Base-by-base conservation (phyloP, 2,113 vertebrate species). In the Spea bombifrons region DNA sequence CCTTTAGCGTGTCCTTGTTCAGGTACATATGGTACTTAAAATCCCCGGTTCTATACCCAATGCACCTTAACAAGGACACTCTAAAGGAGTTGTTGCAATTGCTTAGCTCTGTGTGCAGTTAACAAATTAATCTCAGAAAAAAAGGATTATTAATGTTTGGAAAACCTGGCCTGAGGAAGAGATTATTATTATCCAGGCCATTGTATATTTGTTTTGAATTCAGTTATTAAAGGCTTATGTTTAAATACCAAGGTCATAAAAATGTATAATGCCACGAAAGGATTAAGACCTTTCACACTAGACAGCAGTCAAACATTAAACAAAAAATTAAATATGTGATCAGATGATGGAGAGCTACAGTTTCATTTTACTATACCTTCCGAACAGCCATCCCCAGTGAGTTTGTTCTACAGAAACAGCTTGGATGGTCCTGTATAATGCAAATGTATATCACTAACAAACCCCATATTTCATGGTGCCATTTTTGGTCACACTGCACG, bases 231-330 rank as follows among this genome's bases (percentile, higher is more conserved):
- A 59, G 8, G 55, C 55, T 59, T 4, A 59, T 59, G 12, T 59
- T 12, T 59, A 59, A 59, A 59, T 59, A 59, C 55, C 55, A 59
- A 59, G 55, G 55, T 59, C 55, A 59, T 59, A 13, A 59, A 59
- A 59, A 13, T 13, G 55, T 9, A 59, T 59, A 59, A 59, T 59
- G 10, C 12, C 4, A 59, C 10, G 15, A 59, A 59, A 13, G 55
- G 55, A 59, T 59, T 12, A 59, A 8, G 8, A 13, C 4, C 55
- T 59, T 13, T 59, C 15, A 9, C 12, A 59, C 12, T 59, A 59
- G 9, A 12, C 30, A 30, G 30, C 30, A 2, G 30, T 30, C 30
- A 30, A 30, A 30, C 30, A 30, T 30, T 30, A 30, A 30, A 30
- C 30, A 30, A 30, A 30, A 30, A 30, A 30, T 1, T 30, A 30